These are phyloP conservation scores for Callaeas wilsoni DNA, from an alignment of 2,113 vertebrate species.

Conservation along the genomic window DNA sequence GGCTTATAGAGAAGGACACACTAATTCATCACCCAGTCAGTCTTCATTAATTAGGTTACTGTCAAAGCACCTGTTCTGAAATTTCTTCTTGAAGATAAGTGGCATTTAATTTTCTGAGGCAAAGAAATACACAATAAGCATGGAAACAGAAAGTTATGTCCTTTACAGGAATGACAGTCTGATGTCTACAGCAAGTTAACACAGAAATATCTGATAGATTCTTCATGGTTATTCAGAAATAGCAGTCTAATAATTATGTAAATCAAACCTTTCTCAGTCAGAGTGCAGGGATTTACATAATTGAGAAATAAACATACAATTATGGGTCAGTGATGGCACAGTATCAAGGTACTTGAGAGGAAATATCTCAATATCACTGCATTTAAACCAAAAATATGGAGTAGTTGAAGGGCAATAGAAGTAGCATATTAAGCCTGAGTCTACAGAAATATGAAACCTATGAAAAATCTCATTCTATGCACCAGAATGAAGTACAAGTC, in stretches of 20 bases:
- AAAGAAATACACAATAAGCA: neutral
- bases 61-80: neutral
- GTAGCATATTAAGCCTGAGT: neutral
- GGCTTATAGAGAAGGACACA: neutral
- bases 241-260: constrained; percentile 1
- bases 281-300: neutral
- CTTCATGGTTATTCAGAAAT: neutral
- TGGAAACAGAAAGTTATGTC: neutral
- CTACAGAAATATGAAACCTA: neutral
- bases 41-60: neutral
- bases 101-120: neutral
- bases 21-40: neutral
- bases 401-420: neutral
- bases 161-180: neutral
- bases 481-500: neutral
- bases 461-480: neutral
- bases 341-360: neutral
- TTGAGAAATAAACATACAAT: constrained; percentile 2
- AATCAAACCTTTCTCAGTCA: neutral
- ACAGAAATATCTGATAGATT: neutral
- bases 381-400: neutral
- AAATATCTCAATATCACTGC: neutral
- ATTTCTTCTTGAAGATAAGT: neutral
- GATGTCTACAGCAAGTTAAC: neutral
- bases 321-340: neutral